A percentile compares a stretch with the other conserved stretches of the same genome.
Evolutionary conservation across 1,140 invertebrate genomes (phyloP).

Genomic region (Nephotettix cincticeps): DNA sequence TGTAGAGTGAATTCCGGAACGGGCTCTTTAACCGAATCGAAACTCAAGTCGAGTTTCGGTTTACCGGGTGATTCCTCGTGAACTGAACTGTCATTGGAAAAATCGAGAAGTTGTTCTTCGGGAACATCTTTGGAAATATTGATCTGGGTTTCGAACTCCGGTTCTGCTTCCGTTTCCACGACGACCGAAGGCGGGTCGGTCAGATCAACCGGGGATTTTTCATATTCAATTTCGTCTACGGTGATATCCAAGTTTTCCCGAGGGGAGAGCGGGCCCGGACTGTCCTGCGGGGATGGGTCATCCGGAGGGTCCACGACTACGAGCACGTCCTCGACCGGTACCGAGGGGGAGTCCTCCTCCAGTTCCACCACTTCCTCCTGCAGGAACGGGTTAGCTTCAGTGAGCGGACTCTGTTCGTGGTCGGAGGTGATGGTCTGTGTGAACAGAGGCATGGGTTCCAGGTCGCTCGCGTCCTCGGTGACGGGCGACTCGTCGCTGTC

Average conservation of each 20-base stretch:
- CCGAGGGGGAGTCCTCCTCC: neutral
- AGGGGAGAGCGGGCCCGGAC: too few species aligned
- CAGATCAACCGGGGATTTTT: too few species aligned
- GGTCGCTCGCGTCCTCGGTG: neutral
- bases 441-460: conserved; percentile 7
- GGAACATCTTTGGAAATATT: too few species aligned
- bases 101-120: too few species aligned
- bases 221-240: too few species aligned
- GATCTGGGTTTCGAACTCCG: too few species aligned
- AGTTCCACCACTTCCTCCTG: neutral
- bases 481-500: neutral
- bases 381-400: neutral
- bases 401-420: conserved; percentile 3
- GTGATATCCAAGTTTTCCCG: too few species aligned
- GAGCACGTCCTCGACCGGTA: conserved; percentile 4
- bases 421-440: conserved; percentile 15
- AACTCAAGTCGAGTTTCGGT: too few species aligned
- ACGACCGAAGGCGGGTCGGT: too few species aligned
- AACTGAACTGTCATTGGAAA: too few species aligned
- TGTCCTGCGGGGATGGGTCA: neutral
- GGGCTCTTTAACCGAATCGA: neutral
- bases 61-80: too few species aligned
- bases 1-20: neutral
- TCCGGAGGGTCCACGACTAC: neutral
- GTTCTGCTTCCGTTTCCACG: too few species aligned